Evolutionary conservation across 2,113 vertebrate species (phyloP), one percentile per base, ranked within the genome.

Genomic region (Plectropomus leopardus): DNA sequence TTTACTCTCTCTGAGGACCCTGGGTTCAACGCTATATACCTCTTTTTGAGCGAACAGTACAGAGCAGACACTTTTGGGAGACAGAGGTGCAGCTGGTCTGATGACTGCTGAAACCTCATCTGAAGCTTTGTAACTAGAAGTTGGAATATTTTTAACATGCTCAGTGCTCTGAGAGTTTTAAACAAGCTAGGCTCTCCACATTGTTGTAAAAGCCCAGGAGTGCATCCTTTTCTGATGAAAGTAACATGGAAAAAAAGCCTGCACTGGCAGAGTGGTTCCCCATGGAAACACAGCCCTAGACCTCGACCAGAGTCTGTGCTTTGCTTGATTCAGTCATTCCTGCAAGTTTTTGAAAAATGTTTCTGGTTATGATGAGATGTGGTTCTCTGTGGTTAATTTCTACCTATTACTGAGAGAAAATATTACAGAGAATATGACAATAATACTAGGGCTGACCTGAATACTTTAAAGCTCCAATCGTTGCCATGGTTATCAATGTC

Each of bases 121-220:
- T 72, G 55, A 73, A 70, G 44, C 7, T 78, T 67, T 72, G 70
- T 67, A 63, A 66, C 61, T 40, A 45, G 57, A 79, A 76, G 72
- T 26, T 51, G 42, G 34, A 67, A 72, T 77, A 77, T 72, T 87
- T 87, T 78, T 63, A 82, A 73, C 72, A 67, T 16, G 63, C 67
- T 68, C 28, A 4, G 32, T 67, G 50, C 63, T 79, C 80, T 79
- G 48, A 69, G 68, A 63, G 61, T 83, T 80, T 83, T 48, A 66
- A 81, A 74, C 67, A 71, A 44, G 66, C 36, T 16, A 17, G 36
- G 11, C 65, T 77, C 34, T 79, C 32, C 28, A 34, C 32, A 42
- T 32, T 75, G 42, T 34, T 78, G 21, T 68, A 47, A 83, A 87
- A 74, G 44, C 79, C 74, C 72, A 63, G 34, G 60, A 84, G 61